A percentile compares a stretch with the other conserved stretches of the same genome.
These are phyloP conservation scores for Haemorhous mexicanus DNA, from an alignment of 2,113 vertebrate genomes.

Conservation along the genomic window DNA sequence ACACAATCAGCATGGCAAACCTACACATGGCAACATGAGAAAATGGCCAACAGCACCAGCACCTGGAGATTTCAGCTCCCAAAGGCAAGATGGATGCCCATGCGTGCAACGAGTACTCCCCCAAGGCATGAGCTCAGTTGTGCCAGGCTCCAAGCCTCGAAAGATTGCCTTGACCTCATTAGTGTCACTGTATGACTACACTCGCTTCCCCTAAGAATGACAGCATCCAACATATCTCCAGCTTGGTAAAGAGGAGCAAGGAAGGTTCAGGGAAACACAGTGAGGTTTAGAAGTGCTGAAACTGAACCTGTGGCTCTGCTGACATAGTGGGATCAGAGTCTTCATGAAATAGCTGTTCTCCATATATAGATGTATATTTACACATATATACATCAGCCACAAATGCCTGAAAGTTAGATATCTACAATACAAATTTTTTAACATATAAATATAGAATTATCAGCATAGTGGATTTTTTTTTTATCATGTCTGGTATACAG, in stretches of 20 bases:
- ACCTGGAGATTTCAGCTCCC: not conserved
- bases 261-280: not conserved
- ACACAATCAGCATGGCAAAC: constrained; percentile 57
- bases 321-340: not conserved
- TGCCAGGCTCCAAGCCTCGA: not conserved
- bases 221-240: not conserved
- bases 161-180: not conserved
- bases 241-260: not conserved
- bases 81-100: accelerated
- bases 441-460: not conserved
- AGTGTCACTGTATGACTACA: not conserved
- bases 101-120: accelerated
- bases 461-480: not conserved
- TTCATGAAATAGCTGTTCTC: not conserved
- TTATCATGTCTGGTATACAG: not conserved
- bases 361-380: not conserved
- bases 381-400: not conserved
- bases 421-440: not conserved
- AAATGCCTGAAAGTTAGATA: not conserved
- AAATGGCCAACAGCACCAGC: not conserved
- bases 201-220: not conserved
- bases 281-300: not conserved
- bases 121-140: not conserved
- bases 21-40: not conserved
- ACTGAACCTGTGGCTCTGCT: not conserved